These are phyloP conservation scores for Teleogryllus occipitalis DNA, from an alignment of 1,140 invertebrate genomes.

Conservation along the genomic window DNA sequence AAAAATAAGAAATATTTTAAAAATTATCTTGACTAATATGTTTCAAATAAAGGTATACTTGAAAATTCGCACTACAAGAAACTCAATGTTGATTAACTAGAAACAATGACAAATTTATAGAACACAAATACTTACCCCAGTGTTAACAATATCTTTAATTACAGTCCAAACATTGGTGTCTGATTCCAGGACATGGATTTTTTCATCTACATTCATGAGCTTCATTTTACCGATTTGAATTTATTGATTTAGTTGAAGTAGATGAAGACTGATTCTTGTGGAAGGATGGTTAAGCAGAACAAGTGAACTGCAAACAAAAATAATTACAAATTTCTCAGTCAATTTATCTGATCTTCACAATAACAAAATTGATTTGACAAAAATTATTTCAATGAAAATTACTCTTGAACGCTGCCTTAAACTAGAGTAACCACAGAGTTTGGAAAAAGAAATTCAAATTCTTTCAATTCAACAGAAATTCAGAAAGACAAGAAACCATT, in stretches of 20 bases:
- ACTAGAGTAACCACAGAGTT: too few relatives aligned
- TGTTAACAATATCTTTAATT: constrained; percentile 25
- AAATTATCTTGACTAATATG: too few relatives aligned
- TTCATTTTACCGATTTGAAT: constrained; percentile 13
- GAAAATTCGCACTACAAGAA: too few relatives aligned
- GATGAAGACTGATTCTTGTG: not conserved
- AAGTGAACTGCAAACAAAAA: constrained; percentile 19
- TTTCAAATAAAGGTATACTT: too few relatives aligned
- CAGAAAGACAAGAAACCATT: too few relatives aligned
- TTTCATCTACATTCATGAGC: constrained; percentile 16
- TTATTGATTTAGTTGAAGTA: not conserved
- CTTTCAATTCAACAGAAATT: too few relatives aligned
- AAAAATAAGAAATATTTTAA: too few relatives aligned
- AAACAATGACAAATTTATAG: not conserved
- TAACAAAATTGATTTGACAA: not conserved
- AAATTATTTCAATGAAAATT: not conserved
- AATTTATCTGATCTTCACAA: not conserved
- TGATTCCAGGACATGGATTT: constrained; percentile 26
- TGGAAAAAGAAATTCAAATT: too few relatives aligned
- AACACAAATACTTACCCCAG: constrained; percentile 21
- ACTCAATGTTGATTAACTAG: not conserved
- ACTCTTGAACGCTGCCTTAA: too few relatives aligned
- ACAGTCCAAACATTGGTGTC: constrained; percentile 23
- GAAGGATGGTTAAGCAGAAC: constrained; percentile 12
- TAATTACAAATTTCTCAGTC: not conserved